A percentile compares a stretch with the other conserved stretches of the same genome.
Evolutionary conservation across 2,797 vertebrate species (phyloP).

Genomic region (Falco peregrinus): DNA sequence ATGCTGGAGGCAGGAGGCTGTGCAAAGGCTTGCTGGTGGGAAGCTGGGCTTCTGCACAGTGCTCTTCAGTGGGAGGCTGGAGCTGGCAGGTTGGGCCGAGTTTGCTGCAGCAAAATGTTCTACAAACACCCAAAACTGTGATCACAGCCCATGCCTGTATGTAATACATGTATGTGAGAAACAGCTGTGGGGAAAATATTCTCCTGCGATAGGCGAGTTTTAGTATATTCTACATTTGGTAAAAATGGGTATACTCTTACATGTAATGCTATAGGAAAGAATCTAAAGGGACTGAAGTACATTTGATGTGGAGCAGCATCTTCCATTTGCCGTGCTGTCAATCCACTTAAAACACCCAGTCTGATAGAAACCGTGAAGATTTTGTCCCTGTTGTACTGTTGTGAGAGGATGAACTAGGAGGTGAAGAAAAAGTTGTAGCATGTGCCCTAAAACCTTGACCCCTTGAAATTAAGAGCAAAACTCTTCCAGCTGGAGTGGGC

Average conservation of each 20-base stretch:
- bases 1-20: neutral
- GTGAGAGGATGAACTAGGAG: neutral
- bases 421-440: neutral
- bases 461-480: constrained; percentile 1
- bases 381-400: neutral
- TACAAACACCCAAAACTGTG: neutral
- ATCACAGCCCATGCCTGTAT: neutral
- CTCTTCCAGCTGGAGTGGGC: neutral
- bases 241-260: neutral
- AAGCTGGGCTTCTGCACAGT: neutral
- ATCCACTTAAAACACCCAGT: neutral
- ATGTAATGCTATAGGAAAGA: neutral
- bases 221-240: neutral
- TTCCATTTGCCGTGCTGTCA: neutral
- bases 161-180: neutral
- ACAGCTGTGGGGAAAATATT: neutral
- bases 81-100: neutral
- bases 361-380: neutral
- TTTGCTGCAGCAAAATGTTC: neutral
- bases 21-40: neutral
- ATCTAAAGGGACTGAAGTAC: neutral
- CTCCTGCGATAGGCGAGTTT: neutral
- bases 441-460: neutral
- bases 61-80: neutral
- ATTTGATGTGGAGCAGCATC: neutral